Evolutionary conservation across 2,888 invertebrate genomes (phyloP).

Genomic region (Cephus runcator): DNA sequence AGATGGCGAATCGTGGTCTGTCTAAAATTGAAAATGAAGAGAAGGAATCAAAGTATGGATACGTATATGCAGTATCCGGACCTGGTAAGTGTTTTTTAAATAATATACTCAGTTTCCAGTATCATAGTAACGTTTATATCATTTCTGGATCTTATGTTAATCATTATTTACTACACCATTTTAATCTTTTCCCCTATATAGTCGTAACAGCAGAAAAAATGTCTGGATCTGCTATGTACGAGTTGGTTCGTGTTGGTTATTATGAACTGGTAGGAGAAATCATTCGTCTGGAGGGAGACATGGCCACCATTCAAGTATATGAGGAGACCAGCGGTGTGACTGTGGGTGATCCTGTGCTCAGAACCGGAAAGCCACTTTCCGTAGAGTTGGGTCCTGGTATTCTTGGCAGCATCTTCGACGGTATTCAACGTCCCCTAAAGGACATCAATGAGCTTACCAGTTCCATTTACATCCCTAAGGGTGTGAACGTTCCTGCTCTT

Average conservation of each 20-base stretch:
- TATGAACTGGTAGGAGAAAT: slow-evolving; percentile 99
- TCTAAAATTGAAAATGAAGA: slow-evolving; percentile 85
- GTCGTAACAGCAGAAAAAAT: slow-evolving; percentile 99
- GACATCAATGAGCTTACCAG: slow-evolving; percentile 94
- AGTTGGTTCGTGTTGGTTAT: slow-evolving; percentile 98
- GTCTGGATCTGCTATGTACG: slow-evolving; percentile 99
- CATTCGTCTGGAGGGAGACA: slow-evolving; percentile 98
- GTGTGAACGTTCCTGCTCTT: slow-evolving; percentile 93
- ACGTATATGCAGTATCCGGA: slow-evolving; percentile 97
- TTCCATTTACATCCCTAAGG: slow-evolving; percentile 99
- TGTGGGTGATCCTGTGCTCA: slow-evolving; percentile 97
- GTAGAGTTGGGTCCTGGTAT: slow-evolving; percentile 99
- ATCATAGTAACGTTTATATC: slow-evolving; percentile 10
- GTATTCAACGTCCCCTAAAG: slow-evolving; percentile 98
- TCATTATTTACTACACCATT: slow-evolving; percentile 6
- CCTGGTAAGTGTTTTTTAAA: slow-evolving; percentile 77
- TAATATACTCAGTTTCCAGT: not conserved
- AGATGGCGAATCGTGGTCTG: slow-evolving; percentile 73
- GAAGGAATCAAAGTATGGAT: slow-evolving; percentile 90
- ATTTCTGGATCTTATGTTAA: slow-evolving; percentile 3
- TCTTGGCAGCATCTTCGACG: slow-evolving; percentile 99
- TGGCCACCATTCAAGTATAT: slow-evolving; percentile 99
- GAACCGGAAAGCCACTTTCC: slow-evolving; percentile 98
- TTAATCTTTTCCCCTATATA: slow-evolving; percentile 58
- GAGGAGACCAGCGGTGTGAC: slow-evolving; percentile 98